Conservation (phyloP, 2,797 vertebrate species). For the Gadopsis marmoratus region DNA sequence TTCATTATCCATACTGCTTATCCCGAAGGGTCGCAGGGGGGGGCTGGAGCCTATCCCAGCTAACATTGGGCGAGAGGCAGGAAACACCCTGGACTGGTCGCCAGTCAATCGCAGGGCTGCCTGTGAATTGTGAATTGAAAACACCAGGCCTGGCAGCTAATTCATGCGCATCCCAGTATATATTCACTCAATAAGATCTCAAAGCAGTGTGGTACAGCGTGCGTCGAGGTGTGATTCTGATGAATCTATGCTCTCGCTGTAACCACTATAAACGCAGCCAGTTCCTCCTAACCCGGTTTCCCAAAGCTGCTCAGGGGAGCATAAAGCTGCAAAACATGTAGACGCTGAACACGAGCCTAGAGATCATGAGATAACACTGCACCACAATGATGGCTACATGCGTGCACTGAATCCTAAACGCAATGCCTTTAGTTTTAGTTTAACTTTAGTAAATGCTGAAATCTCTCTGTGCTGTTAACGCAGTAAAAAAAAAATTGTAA, state of each 20-base stretch:
- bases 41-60: no score
- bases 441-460: not conserved
- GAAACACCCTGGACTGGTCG: no score
- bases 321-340: slow-evolving; percentile 6
- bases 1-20: no score
- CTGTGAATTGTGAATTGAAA: no score
- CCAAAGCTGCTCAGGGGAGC: not conserved
- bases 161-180: not conserved
- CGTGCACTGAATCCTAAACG: not conserved
- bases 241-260: not conserved
- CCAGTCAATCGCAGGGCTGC: no score
- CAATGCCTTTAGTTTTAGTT: not conserved
- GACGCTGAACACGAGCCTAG: not conserved
- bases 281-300: slow-evolving; percentile 36
- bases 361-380: not conserved
- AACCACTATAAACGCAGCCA: slow-evolving; percentile 40
- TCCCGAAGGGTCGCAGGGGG: no score
- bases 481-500: not conserved
- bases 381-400: not conserved
- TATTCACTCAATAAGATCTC: slow-evolving; percentile 14
- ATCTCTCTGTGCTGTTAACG: not conserved
- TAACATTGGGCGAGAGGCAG: no score
- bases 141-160: not conserved
- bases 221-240: not conserved
- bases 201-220: not conserved